These are phyloP conservation scores for Sinosuthora webbiana DNA, from an alignment of 2,113 vertebrate genomes.

Conservation along the genomic window DNA sequence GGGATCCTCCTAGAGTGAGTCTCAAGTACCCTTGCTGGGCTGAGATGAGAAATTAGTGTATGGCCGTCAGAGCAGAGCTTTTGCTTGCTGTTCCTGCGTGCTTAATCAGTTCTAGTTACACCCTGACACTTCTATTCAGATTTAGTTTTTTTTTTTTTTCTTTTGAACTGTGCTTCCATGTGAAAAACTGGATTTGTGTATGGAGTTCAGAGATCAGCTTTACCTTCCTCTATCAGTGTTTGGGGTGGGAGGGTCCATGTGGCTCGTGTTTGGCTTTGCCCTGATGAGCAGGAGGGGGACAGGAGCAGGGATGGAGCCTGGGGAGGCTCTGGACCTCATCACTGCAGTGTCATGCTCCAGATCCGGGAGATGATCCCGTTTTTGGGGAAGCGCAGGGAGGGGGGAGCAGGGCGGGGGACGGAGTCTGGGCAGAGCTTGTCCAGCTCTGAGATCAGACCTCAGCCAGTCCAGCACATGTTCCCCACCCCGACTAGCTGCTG, in stretches of 20 bases:
- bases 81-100: not conserved
- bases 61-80: not conserved
- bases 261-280: rapidly evolving
- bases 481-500: not conserved
- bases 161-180: rapidly evolving
- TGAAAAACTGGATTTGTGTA: not conserved
- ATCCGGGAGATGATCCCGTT: rapidly evolving
- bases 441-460: not conserved
- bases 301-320: not conserved
- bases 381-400: not conserved
- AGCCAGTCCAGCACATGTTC: not conserved
- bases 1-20: not conserved
- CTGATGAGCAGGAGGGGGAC: not conserved
- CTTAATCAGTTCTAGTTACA: not conserved
- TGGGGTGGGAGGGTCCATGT: not conserved
- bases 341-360: not conserved
- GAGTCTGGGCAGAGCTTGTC: not conserved
- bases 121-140: not conserved
- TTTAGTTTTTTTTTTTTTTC: not conserved
- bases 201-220: not conserved
- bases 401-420: rapidly evolving
- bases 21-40: not conserved
- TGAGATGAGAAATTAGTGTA: not conserved
- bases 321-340: not conserved
- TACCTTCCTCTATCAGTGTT: rapidly evolving